phyloP scores from a whole-genome alignment of 2,888 invertebrate genomes.

The Azorinus chamasolen region DNA sequence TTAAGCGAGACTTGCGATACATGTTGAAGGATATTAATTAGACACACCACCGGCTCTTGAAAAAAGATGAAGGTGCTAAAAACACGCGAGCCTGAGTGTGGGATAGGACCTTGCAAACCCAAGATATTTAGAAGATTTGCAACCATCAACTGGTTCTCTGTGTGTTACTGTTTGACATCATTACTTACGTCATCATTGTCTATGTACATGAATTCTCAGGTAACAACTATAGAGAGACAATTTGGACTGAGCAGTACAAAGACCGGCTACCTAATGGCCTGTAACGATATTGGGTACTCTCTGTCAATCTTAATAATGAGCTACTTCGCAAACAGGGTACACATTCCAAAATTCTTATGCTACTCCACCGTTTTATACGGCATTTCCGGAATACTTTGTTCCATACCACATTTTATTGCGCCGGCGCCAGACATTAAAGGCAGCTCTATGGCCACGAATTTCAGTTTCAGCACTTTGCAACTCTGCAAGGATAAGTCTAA shows the following conservation, averaged over 20 bases:
- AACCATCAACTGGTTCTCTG: constrained; percentile 54
- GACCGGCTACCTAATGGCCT: constrained; percentile 73
- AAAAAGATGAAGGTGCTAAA: too few relatives aligned
- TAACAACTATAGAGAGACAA: constrained; percentile 74
- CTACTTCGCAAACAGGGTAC: constrained; percentile 49
- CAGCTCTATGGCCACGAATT: not conserved
- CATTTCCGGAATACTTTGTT: constrained; percentile 55
- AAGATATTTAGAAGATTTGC: constrained; percentile 43
- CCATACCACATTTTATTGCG: constrained; percentile 47
- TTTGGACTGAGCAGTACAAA: constrained; percentile 74
- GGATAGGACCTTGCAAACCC: constrained; percentile 49
- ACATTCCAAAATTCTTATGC: constrained; percentile 62
- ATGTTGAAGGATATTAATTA: too few relatives aligned
- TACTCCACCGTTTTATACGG: constrained; percentile 55
- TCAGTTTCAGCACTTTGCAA: not conserved
- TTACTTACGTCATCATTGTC: constrained; percentile 59
- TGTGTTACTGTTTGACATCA: constrained; percentile 53
- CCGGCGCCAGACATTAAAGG: constrained; percentile 4
- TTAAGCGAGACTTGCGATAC: too few relatives aligned
- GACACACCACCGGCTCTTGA: too few relatives aligned
- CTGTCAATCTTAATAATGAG: constrained; percentile 59
- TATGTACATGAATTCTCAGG: constrained; percentile 67
- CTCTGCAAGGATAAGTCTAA: not conserved
- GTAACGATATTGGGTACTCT: constrained; percentile 77
- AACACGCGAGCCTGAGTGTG: constrained; percentile 53